Evolutionary conservation across 53 echinoderm and acorn worm genomes (phyloP), one percentile per base, ranked within the genome.

Genomic region (Temnopleurus reevesii): DNA sequence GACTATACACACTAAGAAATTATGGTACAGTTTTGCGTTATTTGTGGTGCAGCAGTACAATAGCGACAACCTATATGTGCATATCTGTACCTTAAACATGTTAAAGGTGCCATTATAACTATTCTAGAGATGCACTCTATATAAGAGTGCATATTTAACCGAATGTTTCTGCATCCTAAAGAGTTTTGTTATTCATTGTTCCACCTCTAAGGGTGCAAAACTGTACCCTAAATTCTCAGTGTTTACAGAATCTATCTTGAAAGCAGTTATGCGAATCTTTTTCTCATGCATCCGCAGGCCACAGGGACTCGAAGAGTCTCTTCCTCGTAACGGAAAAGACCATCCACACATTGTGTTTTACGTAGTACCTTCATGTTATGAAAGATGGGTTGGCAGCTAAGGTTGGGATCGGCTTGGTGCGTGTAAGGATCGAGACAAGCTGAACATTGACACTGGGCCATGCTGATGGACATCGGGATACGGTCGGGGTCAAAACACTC

Each of bases 371-470:
- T 26, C 63, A 90, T 81, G 49, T 90, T 82, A 81, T 90, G 58
- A 15, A 59, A 24, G 59, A 90, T 59, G 12, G 90, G 81, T 47
- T 60, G 58, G 43, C 90, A 90, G 4, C 30, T 0, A 5, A 87
- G 53, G 53, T 53, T 66, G 8, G 88, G 88, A 76, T 90, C 80
- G 17, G 66, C 45, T 12, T 33, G 0, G 19, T 71, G 65, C 9
- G 53, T 66, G 65, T 66, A 66, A 33, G 90, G 90, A 46, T 90
- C 90, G 0, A 90, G 46, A 81, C 90, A 90, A 2, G 59, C 81
- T 8, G 80, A 61, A 23, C 90, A 90, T 9, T 49, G 90, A 46
- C 90, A 90, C 80, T 90, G 80, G 26, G 90, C 90, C 60, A 81
- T 49, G 29, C 58, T 45, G 30, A 90, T 90, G 15, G 81, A 45